phyloP scores from a whole-genome alignment of 2,113 vertebrate species.

The Monopterus albus region DNA sequence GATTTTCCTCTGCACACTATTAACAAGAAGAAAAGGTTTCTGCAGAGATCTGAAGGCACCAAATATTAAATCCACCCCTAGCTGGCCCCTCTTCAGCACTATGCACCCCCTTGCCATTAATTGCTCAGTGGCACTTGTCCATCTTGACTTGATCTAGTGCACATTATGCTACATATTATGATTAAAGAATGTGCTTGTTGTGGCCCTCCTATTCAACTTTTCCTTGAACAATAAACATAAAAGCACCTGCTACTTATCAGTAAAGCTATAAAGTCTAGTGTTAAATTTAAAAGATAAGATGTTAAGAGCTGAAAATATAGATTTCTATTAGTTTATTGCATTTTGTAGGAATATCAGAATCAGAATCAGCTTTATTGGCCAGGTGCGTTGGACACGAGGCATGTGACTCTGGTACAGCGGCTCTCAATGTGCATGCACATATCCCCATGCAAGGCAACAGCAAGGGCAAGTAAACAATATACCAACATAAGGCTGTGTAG shows the following conservation, averaged over 20 bases:
- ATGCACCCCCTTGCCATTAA: constrained; percentile 49
- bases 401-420: no score
- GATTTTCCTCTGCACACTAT: constrained; percentile 26
- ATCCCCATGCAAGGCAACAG: no score
- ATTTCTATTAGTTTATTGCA: background rate
- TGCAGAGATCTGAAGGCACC: constrained; percentile 53
- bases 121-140: constrained; percentile 58
- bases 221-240: constrained; percentile 6
- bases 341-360: background rate
- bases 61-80: constrained; percentile 36
- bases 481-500: no score
- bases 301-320: constrained; percentile 1
- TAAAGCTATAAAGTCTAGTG: no score
- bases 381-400: no score
- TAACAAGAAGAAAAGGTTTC: constrained; percentile 46
- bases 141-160: constrained; percentile 64
- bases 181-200: constrained; percentile 46
- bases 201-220: constrained; percentile 26
- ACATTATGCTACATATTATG: constrained; percentile 49
- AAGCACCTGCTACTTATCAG: background rate
- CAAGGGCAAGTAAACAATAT: no score
- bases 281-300: background rate
- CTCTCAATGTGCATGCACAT: no score
- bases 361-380: no score
- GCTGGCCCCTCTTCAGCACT: constrained; percentile 43